phyloP scores from a whole-genome alignment of 2,797 vertebrate species.

The Coreius guichenoti region DNA sequence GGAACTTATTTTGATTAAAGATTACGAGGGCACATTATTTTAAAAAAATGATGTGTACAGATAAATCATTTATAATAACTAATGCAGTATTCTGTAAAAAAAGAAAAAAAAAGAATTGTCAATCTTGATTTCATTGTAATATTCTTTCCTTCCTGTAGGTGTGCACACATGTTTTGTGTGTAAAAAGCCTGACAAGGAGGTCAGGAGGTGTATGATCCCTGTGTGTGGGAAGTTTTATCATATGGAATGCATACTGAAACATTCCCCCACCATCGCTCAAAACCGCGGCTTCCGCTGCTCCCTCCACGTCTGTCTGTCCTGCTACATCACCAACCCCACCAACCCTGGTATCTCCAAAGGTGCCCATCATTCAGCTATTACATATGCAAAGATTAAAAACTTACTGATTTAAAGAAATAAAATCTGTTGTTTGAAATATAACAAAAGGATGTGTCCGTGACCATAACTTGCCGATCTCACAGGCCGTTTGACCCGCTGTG shows the following conservation, averaged over 20 bases:
- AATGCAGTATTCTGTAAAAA: background rate
- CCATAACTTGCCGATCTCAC: background rate
- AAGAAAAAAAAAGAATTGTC: background rate
- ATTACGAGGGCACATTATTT: background rate
- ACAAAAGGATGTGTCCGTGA: background rate
- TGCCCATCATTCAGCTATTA: constrained; percentile 59
- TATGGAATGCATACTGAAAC: constrained; percentile 86
- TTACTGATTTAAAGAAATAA: background rate
- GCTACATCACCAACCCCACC: constrained; percentile 90
- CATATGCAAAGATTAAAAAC: background rate
- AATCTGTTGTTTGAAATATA: background rate
- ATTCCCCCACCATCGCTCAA: constrained; percentile 85
- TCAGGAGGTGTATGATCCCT: constrained; percentile 93
- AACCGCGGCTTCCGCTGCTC: constrained; percentile 95
- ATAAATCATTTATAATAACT: background rate
- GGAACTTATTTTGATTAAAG: background rate
- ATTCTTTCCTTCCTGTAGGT: constrained; percentile 66
- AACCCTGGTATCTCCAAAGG: constrained; percentile 92
- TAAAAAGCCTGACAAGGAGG: constrained; percentile 86
- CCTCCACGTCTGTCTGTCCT: constrained; percentile 94
- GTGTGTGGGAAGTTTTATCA: constrained; percentile 98
- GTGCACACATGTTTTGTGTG: constrained; percentile 94
- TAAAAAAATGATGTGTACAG: background rate
- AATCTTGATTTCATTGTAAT: background rate
- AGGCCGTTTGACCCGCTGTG: constrained; percentile 96